phyloP scores from a whole-genome alignment of 2,113 vertebrate genomes.

The Phocoena sinus region DNA sequence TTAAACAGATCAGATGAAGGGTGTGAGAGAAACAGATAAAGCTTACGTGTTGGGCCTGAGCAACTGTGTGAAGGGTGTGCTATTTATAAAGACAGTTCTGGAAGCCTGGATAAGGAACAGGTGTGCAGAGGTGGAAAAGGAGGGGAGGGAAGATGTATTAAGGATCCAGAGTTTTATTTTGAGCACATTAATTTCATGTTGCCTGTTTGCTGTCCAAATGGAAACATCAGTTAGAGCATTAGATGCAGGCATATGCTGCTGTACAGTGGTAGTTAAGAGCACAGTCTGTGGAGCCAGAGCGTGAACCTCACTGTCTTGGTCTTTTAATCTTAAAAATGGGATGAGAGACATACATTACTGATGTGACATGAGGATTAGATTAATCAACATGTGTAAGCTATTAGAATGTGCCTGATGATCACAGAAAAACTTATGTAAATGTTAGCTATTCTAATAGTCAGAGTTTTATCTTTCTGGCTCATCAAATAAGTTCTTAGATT shows the following conservation, averaged over 20 bases:
- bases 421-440: not conserved
- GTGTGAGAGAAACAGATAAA: constrained; percentile 15
- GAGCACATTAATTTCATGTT: not conserved
- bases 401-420: not conserved
- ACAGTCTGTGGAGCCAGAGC: not conserved
- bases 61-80: not conserved
- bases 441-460: not conserved
- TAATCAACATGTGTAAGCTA: not conserved
- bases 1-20: not conserved
- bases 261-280: not conserved
- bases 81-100: constrained; percentile 47
- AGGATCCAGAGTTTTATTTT: not conserved
- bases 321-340: not conserved
- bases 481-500: not conserved
- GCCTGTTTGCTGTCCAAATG: not conserved
- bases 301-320: not conserved
- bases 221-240: not conserved
- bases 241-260: not conserved
- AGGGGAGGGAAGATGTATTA: not conserved
- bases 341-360: not conserved
- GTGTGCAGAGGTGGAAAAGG: not conserved
- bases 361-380: not conserved
- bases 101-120: constrained; percentile 25
- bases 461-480: not conserved
- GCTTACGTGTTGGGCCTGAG: not conserved